phyloP scores from a whole-genome alignment of 2,888 invertebrate genomes.

The Macrosoma leucophasiata region DNA sequence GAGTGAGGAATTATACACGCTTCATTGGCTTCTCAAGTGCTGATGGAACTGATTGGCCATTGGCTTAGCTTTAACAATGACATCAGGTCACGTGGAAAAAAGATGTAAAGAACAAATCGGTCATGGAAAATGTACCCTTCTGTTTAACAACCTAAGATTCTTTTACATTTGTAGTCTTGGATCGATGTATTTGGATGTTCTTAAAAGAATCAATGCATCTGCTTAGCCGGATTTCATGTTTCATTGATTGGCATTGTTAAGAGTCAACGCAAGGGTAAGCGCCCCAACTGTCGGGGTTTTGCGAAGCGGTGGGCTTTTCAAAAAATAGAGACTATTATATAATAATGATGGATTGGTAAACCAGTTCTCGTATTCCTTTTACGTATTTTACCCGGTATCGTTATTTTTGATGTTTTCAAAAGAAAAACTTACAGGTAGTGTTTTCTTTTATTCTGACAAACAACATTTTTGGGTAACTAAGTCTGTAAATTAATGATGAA shows the following conservation, averaged over 20 bases:
- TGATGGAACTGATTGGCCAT: slow-evolving; percentile 72
- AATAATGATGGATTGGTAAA: slow-evolving; percentile 31
- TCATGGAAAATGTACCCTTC: slow-evolving; percentile 16
- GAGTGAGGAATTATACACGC: slow-evolving; percentile 56
- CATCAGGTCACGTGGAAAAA: slow-evolving; percentile 30
- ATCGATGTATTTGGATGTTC: slow-evolving; percentile 28
- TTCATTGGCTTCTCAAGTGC: slow-evolving; percentile 69
- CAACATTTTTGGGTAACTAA: too few species aligned
- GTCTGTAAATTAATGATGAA: too few species aligned
- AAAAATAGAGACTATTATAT: slow-evolving; percentile 55
- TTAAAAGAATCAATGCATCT: slow-evolving; percentile 52
- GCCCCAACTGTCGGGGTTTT: slow-evolving; percentile 39
- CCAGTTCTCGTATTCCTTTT: not conserved
- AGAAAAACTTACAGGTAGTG: too few species aligned
- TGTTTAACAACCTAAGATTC: slow-evolving; percentile 10
- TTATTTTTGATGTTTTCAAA: too few species aligned
- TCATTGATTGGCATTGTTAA: slow-evolving; percentile 70
- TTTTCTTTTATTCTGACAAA: too few species aligned
- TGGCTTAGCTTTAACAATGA: slow-evolving; percentile 62
- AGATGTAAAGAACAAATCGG: slow-evolving; percentile 25
- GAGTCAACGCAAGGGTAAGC: slow-evolving; percentile 42
- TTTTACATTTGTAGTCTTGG: slow-evolving; percentile 17
- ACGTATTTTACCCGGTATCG: too few species aligned
- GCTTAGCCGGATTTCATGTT: slow-evolving; percentile 67
- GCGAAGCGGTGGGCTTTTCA: slow-evolving; percentile 36